Percentiles rank a stretch among this genome's conserved stretches.
Evolutionary conservation across 2,797 vertebrate species (phyloP).

Genomic region (Otus scops): DNA sequence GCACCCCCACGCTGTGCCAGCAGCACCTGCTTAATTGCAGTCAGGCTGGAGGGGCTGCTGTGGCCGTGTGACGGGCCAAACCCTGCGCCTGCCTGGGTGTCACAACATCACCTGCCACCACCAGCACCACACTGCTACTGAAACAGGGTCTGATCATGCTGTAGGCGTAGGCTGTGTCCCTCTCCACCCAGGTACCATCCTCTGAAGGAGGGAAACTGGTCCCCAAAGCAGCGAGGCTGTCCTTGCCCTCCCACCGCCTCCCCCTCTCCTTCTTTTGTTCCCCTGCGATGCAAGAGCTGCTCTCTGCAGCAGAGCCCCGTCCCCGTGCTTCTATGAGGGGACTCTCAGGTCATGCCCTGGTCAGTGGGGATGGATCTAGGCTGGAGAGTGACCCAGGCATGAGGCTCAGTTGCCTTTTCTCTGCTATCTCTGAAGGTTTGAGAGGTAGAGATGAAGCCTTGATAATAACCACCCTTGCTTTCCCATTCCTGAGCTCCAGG

Average conservation of each 20-base stretch:
- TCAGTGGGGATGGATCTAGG: neutral
- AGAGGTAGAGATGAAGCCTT: neutral
- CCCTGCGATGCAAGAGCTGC: neutral
- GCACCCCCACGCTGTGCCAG: accelerated
- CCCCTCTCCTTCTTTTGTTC: neutral
- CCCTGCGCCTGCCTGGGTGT: neutral
- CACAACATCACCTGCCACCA: neutral
- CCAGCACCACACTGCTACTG: accelerated
- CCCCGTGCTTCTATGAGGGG: accelerated
- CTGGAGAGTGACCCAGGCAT: neutral
- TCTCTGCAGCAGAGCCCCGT: neutral
- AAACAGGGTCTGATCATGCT: neutral
- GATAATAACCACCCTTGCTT: neutral
- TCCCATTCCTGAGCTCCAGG: neutral
- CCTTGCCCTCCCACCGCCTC: neutral
- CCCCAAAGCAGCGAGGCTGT: neutral
- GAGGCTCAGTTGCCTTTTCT: neutral
- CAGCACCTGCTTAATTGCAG: neutral
- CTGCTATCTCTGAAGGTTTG: neutral
- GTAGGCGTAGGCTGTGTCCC: neutral
- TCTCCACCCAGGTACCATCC: neutral
- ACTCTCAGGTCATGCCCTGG: neutral
- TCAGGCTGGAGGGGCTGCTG: neutral
- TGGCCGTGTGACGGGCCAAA: neutral
- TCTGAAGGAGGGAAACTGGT: neutral